Evolutionary conservation across 2,888 invertebrate genomes (phyloP).

Genomic region (Standfussiana lucernea): DNA sequence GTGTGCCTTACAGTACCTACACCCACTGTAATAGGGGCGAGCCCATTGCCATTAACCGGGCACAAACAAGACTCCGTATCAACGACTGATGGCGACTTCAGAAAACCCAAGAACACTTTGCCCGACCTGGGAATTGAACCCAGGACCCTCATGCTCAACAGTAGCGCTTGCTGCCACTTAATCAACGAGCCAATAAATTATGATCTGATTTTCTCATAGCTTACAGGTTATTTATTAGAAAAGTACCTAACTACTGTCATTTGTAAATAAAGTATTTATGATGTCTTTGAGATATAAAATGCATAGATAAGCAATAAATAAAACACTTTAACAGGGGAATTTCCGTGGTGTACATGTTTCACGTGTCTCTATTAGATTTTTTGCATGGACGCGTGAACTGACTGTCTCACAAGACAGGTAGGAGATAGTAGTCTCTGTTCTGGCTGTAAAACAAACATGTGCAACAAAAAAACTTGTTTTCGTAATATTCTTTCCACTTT

Average conservation of each 20-base stretch:
- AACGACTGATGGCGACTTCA: background rate
- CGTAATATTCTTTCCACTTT: no score
- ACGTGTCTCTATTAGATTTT: constrained; percentile 46
- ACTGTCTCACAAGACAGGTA: background rate
- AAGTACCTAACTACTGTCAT: background rate
- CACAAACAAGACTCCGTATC: background rate
- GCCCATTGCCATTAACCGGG: background rate
- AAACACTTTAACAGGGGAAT: constrained; percentile 20
- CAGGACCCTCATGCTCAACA: background rate
- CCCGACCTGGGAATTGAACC: background rate
- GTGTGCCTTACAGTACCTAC: background rate
- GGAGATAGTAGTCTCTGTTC: background rate
- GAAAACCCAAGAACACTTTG: background rate
- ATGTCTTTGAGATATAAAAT: constrained; percentile 21
- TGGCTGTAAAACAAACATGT: background rate
- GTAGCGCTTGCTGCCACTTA: background rate
- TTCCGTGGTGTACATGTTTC: constrained; percentile 30
- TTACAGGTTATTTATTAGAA: constrained; percentile 1
- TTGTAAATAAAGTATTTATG: constrained; percentile 8
- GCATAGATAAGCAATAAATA: constrained; percentile 23
- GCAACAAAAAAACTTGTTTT: background rate
- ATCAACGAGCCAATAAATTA: background rate
- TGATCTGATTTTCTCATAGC: background rate
- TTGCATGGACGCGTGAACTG: constrained; percentile 44
- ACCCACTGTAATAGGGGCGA: background rate